Conservation (phyloP, 2,888 invertebrate genomes). For the Gnatocerus cornutus region DNA sequence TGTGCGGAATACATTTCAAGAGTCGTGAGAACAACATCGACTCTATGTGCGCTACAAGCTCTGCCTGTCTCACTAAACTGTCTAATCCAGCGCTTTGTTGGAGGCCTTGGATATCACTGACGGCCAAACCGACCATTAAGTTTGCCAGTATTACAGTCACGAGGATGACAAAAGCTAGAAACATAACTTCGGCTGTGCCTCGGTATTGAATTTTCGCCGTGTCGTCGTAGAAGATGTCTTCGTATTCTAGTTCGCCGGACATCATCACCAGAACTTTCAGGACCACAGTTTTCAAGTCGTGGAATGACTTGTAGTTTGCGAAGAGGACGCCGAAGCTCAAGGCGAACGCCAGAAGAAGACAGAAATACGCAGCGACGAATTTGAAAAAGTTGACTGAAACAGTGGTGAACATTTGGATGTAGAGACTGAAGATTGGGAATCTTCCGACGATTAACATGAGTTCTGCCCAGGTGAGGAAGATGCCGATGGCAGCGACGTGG, state of each 20-base stretch:
- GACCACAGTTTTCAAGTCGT: slow-evolving; percentile 77
- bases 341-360: slow-evolving; percentile 86
- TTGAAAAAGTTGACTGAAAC: slow-evolving; percentile 88
- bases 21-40: slow-evolving; percentile 87
- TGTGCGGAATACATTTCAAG: slow-evolving; percentile 76
- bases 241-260: slow-evolving; percentile 90
- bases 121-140: slow-evolving; percentile 87
- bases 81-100: slow-evolving; percentile 87
- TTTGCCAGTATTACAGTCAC: slow-evolving; percentile 89
- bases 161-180: slow-evolving; percentile 83
- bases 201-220: slow-evolving; percentile 73
- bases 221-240: slow-evolving; percentile 83
- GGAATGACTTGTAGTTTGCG: slow-evolving; percentile 83
- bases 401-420: slow-evolving; percentile 91
- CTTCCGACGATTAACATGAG: slow-evolving; percentile 90
- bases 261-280: slow-evolving; percentile 91
- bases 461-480: slow-evolving; percentile 88
- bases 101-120: slow-evolving; percentile 88
- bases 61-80: slow-evolving; percentile 85
- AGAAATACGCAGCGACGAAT: slow-evolving; percentile 86
- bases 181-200: slow-evolving; percentile 83
- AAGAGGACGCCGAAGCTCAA: slow-evolving; percentile 88
- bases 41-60: slow-evolving; percentile 87
- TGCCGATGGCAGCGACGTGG: slow-evolving; percentile 85
- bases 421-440: slow-evolving; percentile 89